Evolutionary conservation across 2,797 vertebrate genomes (phyloP), one percentile per base, ranked within the genome.

Genomic region (Cynopterus sphinx): DNA sequence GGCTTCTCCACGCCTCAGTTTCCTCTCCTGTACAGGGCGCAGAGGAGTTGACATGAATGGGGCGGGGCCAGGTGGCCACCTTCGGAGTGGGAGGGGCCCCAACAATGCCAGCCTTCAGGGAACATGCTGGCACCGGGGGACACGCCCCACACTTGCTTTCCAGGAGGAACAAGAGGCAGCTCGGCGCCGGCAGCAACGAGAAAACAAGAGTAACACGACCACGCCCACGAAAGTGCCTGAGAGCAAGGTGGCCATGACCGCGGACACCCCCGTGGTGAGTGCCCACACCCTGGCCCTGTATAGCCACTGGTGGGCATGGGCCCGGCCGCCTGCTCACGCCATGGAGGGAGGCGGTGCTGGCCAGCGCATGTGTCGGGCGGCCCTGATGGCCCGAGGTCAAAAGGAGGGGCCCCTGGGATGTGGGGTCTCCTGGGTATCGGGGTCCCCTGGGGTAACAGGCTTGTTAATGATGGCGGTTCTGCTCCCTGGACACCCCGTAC

Each of bases 161-260:
- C 90, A 99, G 99, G 99, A 99, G 98, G 99, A 99, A 98, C 99
- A 99, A 98, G 99, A 99, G 98, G 99, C 99, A 98, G 99, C 99
- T 97, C 98, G 99, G 96, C 99, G 99, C 86, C 99, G 99, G 96
- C 99, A 99, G 71, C 99, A 99, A 97, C 99, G 99, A 93, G 99
- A 99, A 92, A 99, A 96, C 96, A 99, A 99, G 98, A 99, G 99
- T 98, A 99, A 99, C 98, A 99, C 98, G 31, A 99, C 99, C 94
- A 99, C 99, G 0, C 99, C 99, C 6, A 99, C 99, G 5, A 99
- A 99, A 98, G 98, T 98, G 94, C 99, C 99, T 59, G 99, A 99
- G 96, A 98, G 97, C 97, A 99, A 99, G 99, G 99, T 99, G 82
- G 86, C 26, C 0, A 51, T 21, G 6, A 4, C 39, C 0, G 63